These are phyloP conservation scores for Montipora efflorescens DNA, from an alignment of 64 coral and sea anemone genomes.

Conservation along the genomic window DNA sequence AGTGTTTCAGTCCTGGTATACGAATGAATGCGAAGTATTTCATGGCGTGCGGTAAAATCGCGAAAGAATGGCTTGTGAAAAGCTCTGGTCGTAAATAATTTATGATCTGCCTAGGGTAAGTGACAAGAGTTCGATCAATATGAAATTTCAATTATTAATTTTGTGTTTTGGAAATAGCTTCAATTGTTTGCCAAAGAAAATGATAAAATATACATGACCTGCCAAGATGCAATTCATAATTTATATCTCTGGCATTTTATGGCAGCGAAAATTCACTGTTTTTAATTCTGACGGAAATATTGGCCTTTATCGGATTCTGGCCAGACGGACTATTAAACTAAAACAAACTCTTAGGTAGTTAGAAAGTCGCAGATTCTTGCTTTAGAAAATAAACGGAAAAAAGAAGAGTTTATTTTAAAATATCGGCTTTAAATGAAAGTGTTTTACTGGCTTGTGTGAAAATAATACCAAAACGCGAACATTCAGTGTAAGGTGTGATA, in stretches of 20 bases:
- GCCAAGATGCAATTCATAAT: conserved; percentile 66
- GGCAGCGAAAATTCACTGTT: conserved; percentile 51
- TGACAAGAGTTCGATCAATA: conserved; percentile 83
- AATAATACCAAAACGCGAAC: too few species aligned
- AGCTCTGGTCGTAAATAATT: conserved; percentile 45
- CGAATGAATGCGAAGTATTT: not conserved
- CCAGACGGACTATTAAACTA: not conserved
- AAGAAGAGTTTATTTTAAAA: not conserved
- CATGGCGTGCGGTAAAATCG: conserved; percentile 23
- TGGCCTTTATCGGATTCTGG: not conserved
- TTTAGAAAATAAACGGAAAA: not conserved
- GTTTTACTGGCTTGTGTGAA: too few species aligned
- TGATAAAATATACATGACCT: conserved; percentile 70
- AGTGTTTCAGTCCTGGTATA: not conserved
- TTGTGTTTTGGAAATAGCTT: conserved; percentile 73
- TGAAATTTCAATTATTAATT: conserved; percentile 90
- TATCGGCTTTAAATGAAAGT: too few species aligned
- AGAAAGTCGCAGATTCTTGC: not conserved
- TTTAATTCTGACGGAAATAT: conserved; percentile 6
- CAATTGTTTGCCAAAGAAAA: conserved; percentile 73
- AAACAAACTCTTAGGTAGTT: not conserved
- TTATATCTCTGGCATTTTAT: conserved; percentile 83
- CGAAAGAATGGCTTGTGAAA: conserved; percentile 25
- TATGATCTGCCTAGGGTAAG: conserved; percentile 44
- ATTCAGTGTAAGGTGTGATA: not conserved